Percentiles rank a stretch among this genome's conserved stretches.
phyloP scores from a whole-genome alignment of 1,140 invertebrate genomes.

The Planococcus citri region DNA sequence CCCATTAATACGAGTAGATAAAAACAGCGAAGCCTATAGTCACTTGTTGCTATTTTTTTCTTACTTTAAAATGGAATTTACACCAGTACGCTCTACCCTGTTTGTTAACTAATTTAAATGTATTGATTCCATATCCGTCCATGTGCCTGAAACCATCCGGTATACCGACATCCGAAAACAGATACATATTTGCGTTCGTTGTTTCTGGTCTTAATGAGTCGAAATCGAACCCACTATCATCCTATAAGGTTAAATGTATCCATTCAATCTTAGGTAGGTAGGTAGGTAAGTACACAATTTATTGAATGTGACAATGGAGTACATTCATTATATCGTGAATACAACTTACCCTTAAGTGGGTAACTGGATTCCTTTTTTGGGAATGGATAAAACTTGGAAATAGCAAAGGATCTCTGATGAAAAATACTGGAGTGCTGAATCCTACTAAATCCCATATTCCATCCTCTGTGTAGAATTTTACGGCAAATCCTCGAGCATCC shows the following conservation, averaged over 20 bases:
- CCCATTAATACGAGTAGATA: too few relatives aligned
- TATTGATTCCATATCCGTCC: constrained; percentile 93
- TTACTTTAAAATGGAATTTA: constrained; percentile 88
- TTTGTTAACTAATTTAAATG: constrained; percentile 81
- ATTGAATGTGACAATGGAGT: too few relatives aligned
- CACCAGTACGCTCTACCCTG: constrained; percentile 65
- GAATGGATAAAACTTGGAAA: constrained; percentile 87
- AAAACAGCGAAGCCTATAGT: too few relatives aligned
- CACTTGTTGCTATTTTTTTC: too few relatives aligned
- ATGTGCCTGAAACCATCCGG: constrained; percentile 87
- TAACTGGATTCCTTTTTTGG: constrained; percentile 87
- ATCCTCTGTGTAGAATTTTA: constrained; percentile 94
- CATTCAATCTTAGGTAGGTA: too few relatives aligned
- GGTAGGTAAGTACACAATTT: too few relatives aligned
- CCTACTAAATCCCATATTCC: constrained; percentile 93
- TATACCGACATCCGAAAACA: constrained; percentile 83
- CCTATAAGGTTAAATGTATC: constrained; percentile 38
- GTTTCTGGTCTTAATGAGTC: constrained; percentile 74
- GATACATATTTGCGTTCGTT: constrained; percentile 72
- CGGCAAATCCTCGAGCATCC: constrained; percentile 85
- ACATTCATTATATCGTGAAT: too few relatives aligned
- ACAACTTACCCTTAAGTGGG: constrained; percentile 78
- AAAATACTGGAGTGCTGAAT: constrained; percentile 96
- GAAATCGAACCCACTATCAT: constrained; percentile 89
- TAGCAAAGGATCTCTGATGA: constrained; percentile 80